Evolutionary conservation across 2,113 vertebrate genomes (phyloP).

Genomic region (Aldabrachelys gigantea): DNA sequence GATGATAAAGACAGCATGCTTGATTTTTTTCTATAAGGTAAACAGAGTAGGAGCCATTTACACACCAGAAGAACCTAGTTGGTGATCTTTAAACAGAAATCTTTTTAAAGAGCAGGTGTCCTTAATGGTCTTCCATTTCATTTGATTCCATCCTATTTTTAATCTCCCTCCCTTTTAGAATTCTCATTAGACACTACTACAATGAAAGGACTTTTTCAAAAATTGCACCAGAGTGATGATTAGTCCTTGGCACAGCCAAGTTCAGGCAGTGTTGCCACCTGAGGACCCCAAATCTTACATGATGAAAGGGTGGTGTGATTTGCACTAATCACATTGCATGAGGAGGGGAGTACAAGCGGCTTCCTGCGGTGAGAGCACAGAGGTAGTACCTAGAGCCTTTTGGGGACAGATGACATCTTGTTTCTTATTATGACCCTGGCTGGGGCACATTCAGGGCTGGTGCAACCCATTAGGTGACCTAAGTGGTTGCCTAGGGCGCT

Average conservation of each 20-base stretch:
- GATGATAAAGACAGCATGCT: slow-evolving; percentile 54
- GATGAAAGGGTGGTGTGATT: background rate
- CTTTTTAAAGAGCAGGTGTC: background rate
- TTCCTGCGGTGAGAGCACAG: background rate
- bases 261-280: background rate
- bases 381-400: background rate
- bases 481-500: no score
- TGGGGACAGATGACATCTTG: background rate
- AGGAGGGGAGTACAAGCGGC: background rate
- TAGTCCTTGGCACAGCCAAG: background rate
- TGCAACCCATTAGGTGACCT: no score
- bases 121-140: background rate
- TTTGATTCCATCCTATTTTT: background rate
- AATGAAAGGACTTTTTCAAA: background rate
- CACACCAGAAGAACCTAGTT: background rate
- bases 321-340: background rate
- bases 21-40: background rate
- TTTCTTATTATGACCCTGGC: background rate
- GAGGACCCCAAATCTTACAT: background rate
- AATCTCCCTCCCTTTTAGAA: background rate
- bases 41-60: slow-evolving; percentile 13
- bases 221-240: background rate
- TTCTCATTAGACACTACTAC: background rate
- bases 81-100: slow-evolving; percentile 1
- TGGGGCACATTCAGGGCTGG: background rate